phyloP scores from a whole-genome alignment of 2,888 invertebrate genomes.

The Ferrisia virgata region DNA sequence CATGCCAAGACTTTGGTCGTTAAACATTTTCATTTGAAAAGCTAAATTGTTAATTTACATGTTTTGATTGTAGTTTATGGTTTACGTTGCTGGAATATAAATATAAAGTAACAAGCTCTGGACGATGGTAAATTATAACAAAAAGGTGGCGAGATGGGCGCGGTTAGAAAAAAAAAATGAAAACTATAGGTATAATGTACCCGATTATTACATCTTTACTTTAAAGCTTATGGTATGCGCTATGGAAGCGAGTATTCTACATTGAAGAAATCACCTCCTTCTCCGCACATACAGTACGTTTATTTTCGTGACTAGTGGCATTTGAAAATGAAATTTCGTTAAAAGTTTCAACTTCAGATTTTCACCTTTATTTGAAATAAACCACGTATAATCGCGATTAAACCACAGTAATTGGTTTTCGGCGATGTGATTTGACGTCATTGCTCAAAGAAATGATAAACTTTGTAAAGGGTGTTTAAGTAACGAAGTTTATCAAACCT shows the following conservation, averaged over 20 bases:
- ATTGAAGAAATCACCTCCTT: neutral
- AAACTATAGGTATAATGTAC: neutral
- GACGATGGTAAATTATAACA: neutral
- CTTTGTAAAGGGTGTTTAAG: neutral
- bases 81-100: neutral
- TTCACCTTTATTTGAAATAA: neutral
- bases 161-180: neutral
- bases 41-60: neutral
- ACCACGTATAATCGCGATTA: neutral
- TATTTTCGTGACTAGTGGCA: neutral
- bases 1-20: neutral
- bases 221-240: neutral
- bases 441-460: neutral
- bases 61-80: neutral
- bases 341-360: neutral
- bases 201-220: neutral
- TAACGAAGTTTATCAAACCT: too few species aligned
- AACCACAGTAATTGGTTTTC: neutral
- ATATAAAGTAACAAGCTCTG: neutral
- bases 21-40: neutral
- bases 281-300: neutral
- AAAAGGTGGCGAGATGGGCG: neutral
- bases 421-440: neutral
- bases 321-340: neutral
- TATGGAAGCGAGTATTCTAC: neutral